phyloP scores from a whole-genome alignment of 2,113 vertebrate species.

The Gyps fulvus region DNA sequence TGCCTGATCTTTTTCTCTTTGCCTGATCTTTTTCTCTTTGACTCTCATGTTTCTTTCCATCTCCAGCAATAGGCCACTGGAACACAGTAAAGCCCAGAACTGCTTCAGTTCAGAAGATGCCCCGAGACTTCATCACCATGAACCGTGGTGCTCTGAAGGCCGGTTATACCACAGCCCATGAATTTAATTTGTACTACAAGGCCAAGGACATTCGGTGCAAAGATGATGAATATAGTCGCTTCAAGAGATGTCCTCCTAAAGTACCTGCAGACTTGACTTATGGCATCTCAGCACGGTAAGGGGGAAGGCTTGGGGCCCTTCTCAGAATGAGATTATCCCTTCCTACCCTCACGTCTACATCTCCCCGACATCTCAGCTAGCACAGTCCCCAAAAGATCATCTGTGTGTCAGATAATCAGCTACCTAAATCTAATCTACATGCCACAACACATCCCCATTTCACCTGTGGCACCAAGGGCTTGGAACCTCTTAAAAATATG shows the following conservation, averaged over 20 bases:
- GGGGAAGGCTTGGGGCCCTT: not conserved
- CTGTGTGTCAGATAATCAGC: not conserved
- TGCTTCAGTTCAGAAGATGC: not conserved
- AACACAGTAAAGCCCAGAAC: conserved; percentile 1
- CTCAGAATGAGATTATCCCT: not conserved
- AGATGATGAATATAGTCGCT: not conserved
- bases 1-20: not conserved
- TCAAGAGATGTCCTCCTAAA: not conserved
- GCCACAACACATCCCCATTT: not conserved
- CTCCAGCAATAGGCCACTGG: conserved; percentile 84
- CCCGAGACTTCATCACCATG: conserved; percentile 77
- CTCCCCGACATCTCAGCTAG: not conserved
- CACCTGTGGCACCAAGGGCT: not conserved
- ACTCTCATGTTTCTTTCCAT: not conserved
- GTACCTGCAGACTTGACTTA: conserved; percentile 65
- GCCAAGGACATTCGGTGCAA: conserved; percentile 59
- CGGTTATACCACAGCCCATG: conserved; percentile 74
- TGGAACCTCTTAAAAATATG: not conserved
- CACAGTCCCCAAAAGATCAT: not conserved
- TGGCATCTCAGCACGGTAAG: conserved; percentile 76
- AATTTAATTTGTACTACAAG: conserved; percentile 78
- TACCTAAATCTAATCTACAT: not conserved
- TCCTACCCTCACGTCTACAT: not conserved
- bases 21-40: not conserved
- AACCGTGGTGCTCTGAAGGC: conserved; percentile 78